Evolutionary conservation across 2,113 vertebrate genomes (phyloP).

Genomic region (Coturnix japonica): DNA sequence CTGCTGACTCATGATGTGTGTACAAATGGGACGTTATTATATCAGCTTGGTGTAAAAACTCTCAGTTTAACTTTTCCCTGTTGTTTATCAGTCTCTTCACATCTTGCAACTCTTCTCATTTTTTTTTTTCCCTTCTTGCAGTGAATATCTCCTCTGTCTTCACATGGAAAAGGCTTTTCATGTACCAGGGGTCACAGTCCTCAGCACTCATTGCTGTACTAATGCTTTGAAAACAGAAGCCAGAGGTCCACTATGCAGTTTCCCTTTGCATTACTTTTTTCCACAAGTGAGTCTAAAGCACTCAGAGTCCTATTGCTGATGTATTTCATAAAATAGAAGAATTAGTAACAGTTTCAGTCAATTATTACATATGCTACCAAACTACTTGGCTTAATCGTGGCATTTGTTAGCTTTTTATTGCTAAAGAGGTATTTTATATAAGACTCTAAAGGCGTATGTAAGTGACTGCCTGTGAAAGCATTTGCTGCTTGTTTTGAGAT

Average conservation of each 20-base stretch:
- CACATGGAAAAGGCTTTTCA: neutral
- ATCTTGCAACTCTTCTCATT: neutral
- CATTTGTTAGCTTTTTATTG: neutral
- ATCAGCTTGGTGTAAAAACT: neutral
- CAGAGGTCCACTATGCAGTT: neutral
- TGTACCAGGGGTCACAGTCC: neutral
- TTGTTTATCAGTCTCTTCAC: neutral
- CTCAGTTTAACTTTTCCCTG: neutral
- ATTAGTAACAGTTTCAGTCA: neutral
- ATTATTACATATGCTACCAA: neutral
- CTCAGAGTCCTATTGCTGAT: neutral
- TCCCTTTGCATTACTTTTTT: neutral
- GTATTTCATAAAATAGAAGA: neutral
- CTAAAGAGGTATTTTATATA: neutral
- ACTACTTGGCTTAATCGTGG: neutral
- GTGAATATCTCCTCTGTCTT: neutral
- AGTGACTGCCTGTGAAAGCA: neutral
- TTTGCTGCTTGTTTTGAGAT: neutral
- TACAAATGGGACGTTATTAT: neutral
- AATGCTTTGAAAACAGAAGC: neutral
- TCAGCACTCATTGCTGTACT: neutral
- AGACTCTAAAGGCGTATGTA: neutral
- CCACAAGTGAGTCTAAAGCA: neutral
- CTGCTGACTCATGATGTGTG: neutral
- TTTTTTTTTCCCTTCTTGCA: neutral